Conservation (phyloP, 2,888 invertebrate species). For the Maniola hyperantus region DNA sequence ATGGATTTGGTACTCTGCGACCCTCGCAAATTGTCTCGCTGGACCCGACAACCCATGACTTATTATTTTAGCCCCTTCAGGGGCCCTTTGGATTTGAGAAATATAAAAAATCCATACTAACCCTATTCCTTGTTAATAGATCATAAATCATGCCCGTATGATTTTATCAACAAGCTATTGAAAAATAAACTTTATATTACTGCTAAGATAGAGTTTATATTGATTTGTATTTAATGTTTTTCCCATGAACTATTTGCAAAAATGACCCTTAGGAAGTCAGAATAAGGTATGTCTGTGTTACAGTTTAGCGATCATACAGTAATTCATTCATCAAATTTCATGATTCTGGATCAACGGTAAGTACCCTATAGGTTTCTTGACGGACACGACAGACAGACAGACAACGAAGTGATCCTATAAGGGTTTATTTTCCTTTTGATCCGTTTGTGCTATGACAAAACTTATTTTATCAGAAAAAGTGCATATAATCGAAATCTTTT, state of each 20-base stretch:
- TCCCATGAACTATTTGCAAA: slow-evolving; percentile 5
- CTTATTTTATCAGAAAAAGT: too few species aligned
- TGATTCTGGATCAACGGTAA: too few species aligned
- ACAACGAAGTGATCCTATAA: too few species aligned
- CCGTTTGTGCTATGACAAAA: too few species aligned
- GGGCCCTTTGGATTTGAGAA: slow-evolving; percentile 11
- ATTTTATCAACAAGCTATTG: not conserved
- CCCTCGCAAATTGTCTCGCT: slow-evolving; percentile 17
- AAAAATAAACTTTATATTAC: slow-evolving; percentile 16
- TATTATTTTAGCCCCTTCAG: slow-evolving; percentile 33
- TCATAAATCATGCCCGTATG: slow-evolving; percentile 44
- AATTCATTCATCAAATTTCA: too few species aligned
- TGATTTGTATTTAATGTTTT: not conserved
- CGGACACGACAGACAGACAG: too few species aligned
- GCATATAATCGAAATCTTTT: too few species aligned
- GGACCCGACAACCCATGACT: slow-evolving; percentile 31
- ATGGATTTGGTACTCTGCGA: slow-evolving; percentile 21
- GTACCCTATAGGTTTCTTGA: too few species aligned
- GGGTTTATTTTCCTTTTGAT: too few species aligned
- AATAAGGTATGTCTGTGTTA: slow-evolving; percentile 10
- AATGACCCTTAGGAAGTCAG: slow-evolving; percentile 18
- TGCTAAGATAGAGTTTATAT: not conserved
- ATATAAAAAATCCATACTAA: slow-evolving; percentile 38
- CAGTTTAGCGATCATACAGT: not conserved
- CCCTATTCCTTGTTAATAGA: slow-evolving; percentile 38